Percentiles rank a stretch among this genome's conserved stretches.
Conservation (phyloP, 2,888 invertebrate species). For the Agrypnus murinus region DNA sequence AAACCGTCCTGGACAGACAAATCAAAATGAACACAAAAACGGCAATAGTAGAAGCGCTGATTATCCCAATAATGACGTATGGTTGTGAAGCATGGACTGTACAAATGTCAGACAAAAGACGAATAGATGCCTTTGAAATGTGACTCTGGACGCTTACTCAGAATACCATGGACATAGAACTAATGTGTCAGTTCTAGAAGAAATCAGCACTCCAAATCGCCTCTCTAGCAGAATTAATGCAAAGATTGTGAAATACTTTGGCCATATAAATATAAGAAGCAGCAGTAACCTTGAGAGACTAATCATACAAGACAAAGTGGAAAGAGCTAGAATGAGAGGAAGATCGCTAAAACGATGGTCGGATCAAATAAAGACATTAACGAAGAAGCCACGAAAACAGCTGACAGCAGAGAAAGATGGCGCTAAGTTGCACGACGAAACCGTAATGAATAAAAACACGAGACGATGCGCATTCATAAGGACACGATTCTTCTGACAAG, state of each 20-base stretch:
- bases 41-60: slow-evolving; percentile 15
- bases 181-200: slow-evolving; percentile 10
- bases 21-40: slow-evolving; percentile 11
- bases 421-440: slow-evolving; percentile 10
- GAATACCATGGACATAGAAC: slow-evolving; percentile 13
- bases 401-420: slow-evolving; percentile 11
- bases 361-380: too few species aligned
- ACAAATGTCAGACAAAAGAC: slow-evolving; percentile 9
- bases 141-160: slow-evolving; percentile 16
- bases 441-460: slow-evolving; percentile 20
- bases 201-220: background rate
- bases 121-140: slow-evolving; percentile 15
- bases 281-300: too few species aligned
- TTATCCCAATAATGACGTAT: slow-evolving; percentile 18
- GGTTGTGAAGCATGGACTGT: slow-evolving; percentile 11
- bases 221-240: too few species aligned
- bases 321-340: background rate
- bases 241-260: background rate
- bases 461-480: too few species aligned
- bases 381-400: slow-evolving; percentile 2
- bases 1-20: slow-evolving; percentile 12
- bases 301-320: slow-evolving; percentile 1
- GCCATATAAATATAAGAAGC: too few species aligned
- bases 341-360: too few species aligned
- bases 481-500: too few species aligned